Percentiles rank a stretch among this genome's conserved stretches.
Conservation (phyloP, 2,113 vertebrate species). For the Ictalurus furcatus region DNA sequence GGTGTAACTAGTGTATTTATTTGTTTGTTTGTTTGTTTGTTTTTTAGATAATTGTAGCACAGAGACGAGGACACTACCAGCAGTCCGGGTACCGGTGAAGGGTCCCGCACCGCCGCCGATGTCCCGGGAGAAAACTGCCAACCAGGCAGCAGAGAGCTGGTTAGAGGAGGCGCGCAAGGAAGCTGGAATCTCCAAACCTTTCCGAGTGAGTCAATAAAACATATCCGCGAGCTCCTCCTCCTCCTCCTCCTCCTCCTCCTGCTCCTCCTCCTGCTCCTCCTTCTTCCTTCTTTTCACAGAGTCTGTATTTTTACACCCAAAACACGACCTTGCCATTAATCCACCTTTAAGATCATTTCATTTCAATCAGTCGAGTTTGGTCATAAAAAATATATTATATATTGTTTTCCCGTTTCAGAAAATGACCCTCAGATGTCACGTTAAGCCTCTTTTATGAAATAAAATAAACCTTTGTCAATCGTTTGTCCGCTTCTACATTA, state of each 20-base stretch:
- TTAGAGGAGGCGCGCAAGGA: slow-evolving; percentile 77
- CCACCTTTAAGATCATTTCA: background rate
- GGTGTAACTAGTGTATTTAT: background rate
- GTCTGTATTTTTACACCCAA: background rate
- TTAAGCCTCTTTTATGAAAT: too few relatives aligned
- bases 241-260: background rate
- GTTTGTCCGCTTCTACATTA: background rate
- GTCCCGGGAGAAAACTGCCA: slow-evolving; percentile 59
- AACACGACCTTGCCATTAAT: background rate
- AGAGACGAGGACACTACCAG: slow-evolving; percentile 64
- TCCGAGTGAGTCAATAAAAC: slow-evolving; percentile 64
- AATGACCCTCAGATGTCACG: background rate
- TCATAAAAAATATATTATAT: background rate
- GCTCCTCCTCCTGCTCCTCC: background rate
- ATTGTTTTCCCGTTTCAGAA: background rate
- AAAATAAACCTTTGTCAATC: background rate
- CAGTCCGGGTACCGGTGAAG: slow-evolving; percentile 63
- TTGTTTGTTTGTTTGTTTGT: background rate
- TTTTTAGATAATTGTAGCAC: slow-evolving; percentile 65
- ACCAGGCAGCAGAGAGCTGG: slow-evolving; percentile 69
- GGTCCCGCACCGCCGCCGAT: slow-evolving; percentile 59
- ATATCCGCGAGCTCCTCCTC: background rate
- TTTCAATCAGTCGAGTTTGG: background rate
- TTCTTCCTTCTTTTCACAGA: background rate
- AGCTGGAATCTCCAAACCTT: slow-evolving; percentile 74